These are phyloP conservation scores for Ganaspis brasiliensis DNA, from an alignment of 2,888 invertebrate species.

Conservation along the genomic window DNA sequence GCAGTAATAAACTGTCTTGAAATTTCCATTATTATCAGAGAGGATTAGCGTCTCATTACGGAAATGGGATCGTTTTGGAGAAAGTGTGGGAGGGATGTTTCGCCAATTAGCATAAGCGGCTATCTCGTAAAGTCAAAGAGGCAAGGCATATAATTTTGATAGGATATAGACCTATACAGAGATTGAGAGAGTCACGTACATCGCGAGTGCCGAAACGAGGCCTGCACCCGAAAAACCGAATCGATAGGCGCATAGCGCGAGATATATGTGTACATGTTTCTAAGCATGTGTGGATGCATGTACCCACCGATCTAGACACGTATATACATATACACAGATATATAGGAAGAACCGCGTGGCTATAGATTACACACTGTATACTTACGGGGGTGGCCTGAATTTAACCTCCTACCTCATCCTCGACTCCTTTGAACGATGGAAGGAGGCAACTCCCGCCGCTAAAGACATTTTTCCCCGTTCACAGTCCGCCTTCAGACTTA, in stretches of 20 bases:
- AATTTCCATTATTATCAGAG: conserved; percentile 34
- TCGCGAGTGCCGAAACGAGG: conserved; percentile 73
- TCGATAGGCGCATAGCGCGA: conserved; percentile 78
- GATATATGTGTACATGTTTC: conserved; percentile 59
- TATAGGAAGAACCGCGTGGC: conserved; percentile 57
- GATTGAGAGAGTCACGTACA: conserved; percentile 35
- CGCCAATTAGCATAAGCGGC: conserved; percentile 42
- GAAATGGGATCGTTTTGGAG: conserved; percentile 40
- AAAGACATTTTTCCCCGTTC: conserved; percentile 72
- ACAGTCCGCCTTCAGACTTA: conserved; percentile 57
- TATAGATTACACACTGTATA: conserved; percentile 72
- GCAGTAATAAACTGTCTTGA: conserved; percentile 6
- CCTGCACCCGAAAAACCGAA: conserved; percentile 78
- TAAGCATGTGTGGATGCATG: conserved; percentile 46
- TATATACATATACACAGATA: conserved; percentile 47
- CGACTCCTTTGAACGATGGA: conserved; percentile 62
- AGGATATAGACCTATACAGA: conserved; percentile 55
- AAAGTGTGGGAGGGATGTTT: conserved; percentile 36
- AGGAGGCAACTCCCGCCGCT: conserved; percentile 66
- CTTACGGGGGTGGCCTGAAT: conserved; percentile 76
- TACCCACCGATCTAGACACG: conserved; percentile 34
- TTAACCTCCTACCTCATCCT: conserved; percentile 68
- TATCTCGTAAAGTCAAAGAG: conserved; percentile 41
- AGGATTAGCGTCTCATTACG: conserved; percentile 40
- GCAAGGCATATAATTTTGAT: conserved; percentile 61